Evolutionary conservation across 2,113 vertebrate species (phyloP).

Genomic region (Phyllopteryx taeniolatus): DNA sequence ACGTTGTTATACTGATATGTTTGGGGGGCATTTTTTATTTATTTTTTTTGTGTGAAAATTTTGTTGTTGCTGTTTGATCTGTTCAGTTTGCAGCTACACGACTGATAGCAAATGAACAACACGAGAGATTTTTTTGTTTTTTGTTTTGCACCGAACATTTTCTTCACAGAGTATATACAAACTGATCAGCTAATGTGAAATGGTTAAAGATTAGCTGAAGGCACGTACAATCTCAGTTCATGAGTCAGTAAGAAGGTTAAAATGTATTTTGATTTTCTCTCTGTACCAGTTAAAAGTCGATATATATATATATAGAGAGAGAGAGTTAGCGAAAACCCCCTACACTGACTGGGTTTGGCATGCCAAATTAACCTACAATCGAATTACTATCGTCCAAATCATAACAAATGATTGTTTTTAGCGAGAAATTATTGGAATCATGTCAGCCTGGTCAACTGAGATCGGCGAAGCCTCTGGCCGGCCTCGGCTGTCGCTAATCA

Average conservation of each 20-base stretch:
- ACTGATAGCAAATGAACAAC: neutral
- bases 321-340: neutral
- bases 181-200: neutral
- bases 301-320: no score
- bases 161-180: neutral
- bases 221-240: neutral
- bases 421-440: neutral
- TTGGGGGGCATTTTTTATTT: neutral
- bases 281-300: neutral
- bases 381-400: neutral
- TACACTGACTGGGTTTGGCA: neutral
- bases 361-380: neutral
- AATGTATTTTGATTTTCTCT: neutral
- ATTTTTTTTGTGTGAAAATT: neutral
- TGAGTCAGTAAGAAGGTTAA: neutral
- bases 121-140: neutral
- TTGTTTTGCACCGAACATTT: neutral
- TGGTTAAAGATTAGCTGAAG: neutral
- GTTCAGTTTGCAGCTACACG: neutral
- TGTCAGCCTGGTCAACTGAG: slow-evolving; percentile 4
- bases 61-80: neutral
- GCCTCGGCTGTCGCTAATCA: neutral
- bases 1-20: no score
- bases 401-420: neutral
- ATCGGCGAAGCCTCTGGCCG: slow-evolving; percentile 4